Evolutionary conservation across 2,888 invertebrate species (phyloP), one percentile per base, ranked within the genome.

Genomic region (Agriopis leucophaearia): DNA sequence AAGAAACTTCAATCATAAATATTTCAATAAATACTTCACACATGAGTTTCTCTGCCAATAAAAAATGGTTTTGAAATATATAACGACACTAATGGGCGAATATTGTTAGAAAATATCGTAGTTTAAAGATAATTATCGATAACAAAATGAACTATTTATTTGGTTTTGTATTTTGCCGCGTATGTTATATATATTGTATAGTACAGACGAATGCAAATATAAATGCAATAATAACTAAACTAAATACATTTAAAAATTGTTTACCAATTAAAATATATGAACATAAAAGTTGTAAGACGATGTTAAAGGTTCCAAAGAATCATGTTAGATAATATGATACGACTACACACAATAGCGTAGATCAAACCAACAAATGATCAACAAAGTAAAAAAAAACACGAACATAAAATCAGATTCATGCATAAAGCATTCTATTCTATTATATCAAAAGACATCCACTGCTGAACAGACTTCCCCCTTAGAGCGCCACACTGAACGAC

Each of bases 1-100:
- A 74, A 73, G 74, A 67, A 70, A 74, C 62, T 75, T 69, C 72
- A 57, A 69, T 74, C 68, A 74, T 74, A 74, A 75, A 74, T 70
- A 72, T 73, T 68, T 70, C 63, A 56, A 64, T 64, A 64, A 63
- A 64, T 59, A 60, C 60, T 42, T 60, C 50, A 60, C 59, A 60
- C 58, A 38, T 62, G n/a, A 64, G 55, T 70, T 66, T 70, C 60
- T 54, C 66, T 61, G 40, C 38, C 51, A 62, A 69, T 58, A 56
- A 56, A 51, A 48, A 40, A 61, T 47, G 38, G 50, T 42, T 52
- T 61, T 56, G 48, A 38, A 54, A 52, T 65, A 55, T 7, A 62
- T 48, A 18, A 18, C 51, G n/a, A 52, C 13, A 55, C 18, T 16
- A 18, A 55, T 48, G 48, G 15, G n/a, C 40, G 36, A 54, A 51